These are phyloP conservation scores for Drosophila ohnishii DNA, from an alignment of 1,140 invertebrate genomes.

Conservation along the genomic window DNA sequence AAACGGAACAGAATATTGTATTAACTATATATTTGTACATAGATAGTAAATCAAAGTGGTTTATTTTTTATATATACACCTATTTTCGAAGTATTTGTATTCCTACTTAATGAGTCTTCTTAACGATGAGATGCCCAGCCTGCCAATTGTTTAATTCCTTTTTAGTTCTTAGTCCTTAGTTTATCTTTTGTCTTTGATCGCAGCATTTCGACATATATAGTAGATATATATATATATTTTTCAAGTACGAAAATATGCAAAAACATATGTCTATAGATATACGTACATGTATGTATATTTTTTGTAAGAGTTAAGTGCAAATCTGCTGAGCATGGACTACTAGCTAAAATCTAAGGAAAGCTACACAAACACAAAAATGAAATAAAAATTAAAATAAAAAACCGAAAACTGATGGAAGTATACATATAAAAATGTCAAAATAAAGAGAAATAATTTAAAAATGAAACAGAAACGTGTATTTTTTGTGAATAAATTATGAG, in stretches of 20 bases:
- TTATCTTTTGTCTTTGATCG: constrained; percentile 16
- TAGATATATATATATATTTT: constrained; percentile 9
- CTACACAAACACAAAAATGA: constrained; percentile 39
- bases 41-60: constrained; percentile 32
- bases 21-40: constrained; percentile 49
- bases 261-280: constrained; percentile 25
- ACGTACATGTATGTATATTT: constrained; percentile 43
- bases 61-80: constrained; percentile 33
- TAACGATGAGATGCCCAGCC: constrained; percentile 57
- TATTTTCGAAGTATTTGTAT: constrained; percentile 40
- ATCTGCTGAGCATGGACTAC: constrained; percentile 76
- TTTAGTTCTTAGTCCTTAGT: constrained; percentile 14
- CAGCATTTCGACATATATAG: constrained; percentile 20
- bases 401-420: constrained; percentile 44
- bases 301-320: constrained; percentile 58
- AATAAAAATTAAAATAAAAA: not conserved
- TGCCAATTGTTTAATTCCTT: constrained; percentile 65
- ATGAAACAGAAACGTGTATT: constrained; percentile 1
- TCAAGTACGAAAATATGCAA: constrained; percentile 16
- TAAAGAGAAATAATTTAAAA: constrained; percentile 66
- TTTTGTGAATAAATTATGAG: not conserved
- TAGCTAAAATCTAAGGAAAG: constrained; percentile 64
- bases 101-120: constrained; percentile 71
- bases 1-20: constrained; percentile 23
- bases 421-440: constrained; percentile 64